Evolutionary conservation across 2,113 vertebrate species (phyloP).

Genomic region (Cephalopterus ornatus): DNA sequence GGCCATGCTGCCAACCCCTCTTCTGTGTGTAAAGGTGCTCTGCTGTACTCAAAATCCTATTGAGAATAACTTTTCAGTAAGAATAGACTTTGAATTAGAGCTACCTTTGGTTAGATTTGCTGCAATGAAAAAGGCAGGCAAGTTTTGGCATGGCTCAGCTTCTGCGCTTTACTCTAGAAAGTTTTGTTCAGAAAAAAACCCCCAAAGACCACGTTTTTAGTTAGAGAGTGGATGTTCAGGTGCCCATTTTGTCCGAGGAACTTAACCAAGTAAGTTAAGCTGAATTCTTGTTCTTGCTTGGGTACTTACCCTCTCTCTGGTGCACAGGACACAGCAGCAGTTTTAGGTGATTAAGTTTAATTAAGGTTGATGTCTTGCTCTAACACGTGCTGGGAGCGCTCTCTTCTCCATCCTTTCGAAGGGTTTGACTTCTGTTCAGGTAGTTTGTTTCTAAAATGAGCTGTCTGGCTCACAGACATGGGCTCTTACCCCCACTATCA

Average conservation of each 20-base stretch:
- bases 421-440: neutral
- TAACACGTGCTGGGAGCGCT: neutral
- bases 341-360: neutral
- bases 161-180: neutral
- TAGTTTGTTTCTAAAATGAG: neutral
- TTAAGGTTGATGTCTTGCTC: neutral
- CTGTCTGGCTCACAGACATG: neutral
- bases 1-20: neutral
- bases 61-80: neutral
- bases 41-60: neutral
- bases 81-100: neutral
- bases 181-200: neutral
- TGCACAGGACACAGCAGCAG: accelerated
- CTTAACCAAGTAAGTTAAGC: neutral
- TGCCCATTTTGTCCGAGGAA: neutral
- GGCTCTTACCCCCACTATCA: neutral
- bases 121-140: neutral
- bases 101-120: neutral
- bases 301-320: neutral
- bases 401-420: neutral
- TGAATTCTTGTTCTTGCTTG: neutral
- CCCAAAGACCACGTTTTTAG: neutral
- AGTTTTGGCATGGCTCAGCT: neutral
- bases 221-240: neutral
- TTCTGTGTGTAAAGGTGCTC: neutral